Base-by-base conservation (phyloP, 1,140 invertebrate genomes). In the Musca vetustissima region DNA sequence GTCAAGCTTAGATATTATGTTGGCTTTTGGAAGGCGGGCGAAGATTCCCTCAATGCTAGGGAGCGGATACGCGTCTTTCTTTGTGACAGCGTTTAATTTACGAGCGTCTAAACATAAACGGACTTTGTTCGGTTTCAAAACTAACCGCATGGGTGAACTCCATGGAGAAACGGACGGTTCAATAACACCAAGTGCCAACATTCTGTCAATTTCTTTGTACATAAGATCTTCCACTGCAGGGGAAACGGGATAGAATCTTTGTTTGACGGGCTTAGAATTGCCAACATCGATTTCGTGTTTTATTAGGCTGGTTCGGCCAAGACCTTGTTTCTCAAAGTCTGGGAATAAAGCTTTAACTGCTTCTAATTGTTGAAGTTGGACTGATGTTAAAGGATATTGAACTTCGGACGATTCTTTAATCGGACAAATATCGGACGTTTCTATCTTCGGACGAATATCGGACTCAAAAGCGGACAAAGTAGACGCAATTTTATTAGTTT, bases 31-130 rank as follows among this genome's bases (percentile, higher is more conserved):
- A 1, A 75, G 53, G 1, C 70, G 67, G 65, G 69, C 64, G 4
- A 76, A 66, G 14, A 76, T 72, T 4, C 68, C 69, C 11, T 70
- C 68, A 32, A 77, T 74, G 15, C 66, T 64, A 15, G 73, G 76
- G 14, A 79, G 50, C 4, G 75, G 70, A 47, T 71, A 71, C 4
- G 70, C 67, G 61, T 69, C 67, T 36, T 71, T 71, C 28, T 36
- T 36, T 8, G 61, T 71, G 7, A 64, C 73, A 0, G 50, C 53
- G 70, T 83, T 80, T 1, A 80, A 13, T 17, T 74, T 74, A 7
- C 80, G 52, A 52, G 67, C 78, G 68, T 81, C 76, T 0, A 82
- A 64, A 59, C 79, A 81, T n/a, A 80, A 71, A 0, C 78, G 47
- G 4, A 72, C 66, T 32, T 72, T 72, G 0, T 71, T 70, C 25